Percentiles rank a stretch among this genome's conserved stretches.
These are phyloP conservation scores for Pterostichus madidus DNA, from an alignment of 2,888 invertebrate species.

Conservation along the genomic window DNA sequence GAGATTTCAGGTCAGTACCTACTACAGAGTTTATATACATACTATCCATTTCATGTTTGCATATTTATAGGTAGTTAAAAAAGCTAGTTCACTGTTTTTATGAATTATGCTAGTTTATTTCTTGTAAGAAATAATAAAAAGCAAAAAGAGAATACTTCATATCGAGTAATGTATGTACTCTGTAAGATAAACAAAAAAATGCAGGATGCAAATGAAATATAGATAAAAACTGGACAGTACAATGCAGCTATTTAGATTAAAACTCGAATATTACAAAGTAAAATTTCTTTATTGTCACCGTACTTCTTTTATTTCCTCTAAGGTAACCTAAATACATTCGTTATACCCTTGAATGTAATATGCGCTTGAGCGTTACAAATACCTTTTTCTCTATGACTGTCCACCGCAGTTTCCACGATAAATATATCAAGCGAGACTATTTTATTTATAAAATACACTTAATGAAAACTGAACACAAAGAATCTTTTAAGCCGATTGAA, in stretches of 20 bases:
- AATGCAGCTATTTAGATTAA: not conserved
- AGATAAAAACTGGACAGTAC: not conserved
- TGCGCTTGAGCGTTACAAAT: not conserved
- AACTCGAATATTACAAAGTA: constrained; percentile 2
- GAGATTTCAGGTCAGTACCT: no score
- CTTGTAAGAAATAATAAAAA: no score
- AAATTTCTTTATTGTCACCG: constrained; percentile 3
- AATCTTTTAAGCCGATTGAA: constrained; percentile 1
- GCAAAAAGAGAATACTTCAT: not conserved
- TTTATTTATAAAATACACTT: not conserved
- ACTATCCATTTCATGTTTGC: no score
- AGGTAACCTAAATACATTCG: constrained; percentile 2
- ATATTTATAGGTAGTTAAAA: no score
- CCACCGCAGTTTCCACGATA: not conserved
- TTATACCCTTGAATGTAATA: not conserved
- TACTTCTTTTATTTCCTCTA: not conserved
- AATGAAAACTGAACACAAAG: not conserved
- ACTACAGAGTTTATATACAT: no score
- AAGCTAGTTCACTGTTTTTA: no score
- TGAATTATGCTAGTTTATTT: no score
- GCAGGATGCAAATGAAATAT: not conserved
- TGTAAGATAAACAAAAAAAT: no score
- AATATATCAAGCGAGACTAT: not conserved
- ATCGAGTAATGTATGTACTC: not conserved
- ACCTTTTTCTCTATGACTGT: not conserved